These are phyloP conservation scores for Polyodon spathula DNA, from an alignment of 2,113 vertebrate genomes.

Conservation along the genomic window DNA sequence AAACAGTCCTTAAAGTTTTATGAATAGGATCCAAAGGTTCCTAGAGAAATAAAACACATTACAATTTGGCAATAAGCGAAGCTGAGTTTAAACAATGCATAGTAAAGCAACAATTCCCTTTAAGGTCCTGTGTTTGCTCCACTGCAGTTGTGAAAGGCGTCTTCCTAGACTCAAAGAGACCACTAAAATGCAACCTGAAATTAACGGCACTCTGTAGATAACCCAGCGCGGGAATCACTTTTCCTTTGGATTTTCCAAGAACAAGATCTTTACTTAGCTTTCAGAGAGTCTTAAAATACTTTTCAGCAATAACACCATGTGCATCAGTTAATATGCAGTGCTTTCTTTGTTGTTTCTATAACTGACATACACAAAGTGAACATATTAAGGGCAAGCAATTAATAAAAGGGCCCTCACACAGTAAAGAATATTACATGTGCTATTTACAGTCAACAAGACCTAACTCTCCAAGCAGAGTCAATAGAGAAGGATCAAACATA, in stretches of 20 bases:
- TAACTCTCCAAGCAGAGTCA: not conserved
- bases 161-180: constrained; percentile 3
- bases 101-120: not conserved
- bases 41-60: not conserved
- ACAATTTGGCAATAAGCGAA: too few relatives aligned
- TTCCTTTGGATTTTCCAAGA: not conserved
- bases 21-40: not conserved
- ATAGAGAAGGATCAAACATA: too few relatives aligned
- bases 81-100: not conserved
- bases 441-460: not conserved
- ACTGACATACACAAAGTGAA: too few relatives aligned
- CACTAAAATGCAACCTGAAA: not conserved
- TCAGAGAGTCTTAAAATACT: not conserved
- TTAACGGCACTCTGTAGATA: too few relatives aligned
- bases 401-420: not conserved
- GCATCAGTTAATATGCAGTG: too few relatives aligned
- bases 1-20: not conserved
- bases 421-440: not conserved
- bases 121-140: not conserved
- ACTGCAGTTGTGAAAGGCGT: not conserved
- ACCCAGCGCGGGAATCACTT: not conserved
- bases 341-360: too few relatives aligned
- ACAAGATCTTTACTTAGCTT: not conserved
- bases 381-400: not conserved
- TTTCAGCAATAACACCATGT: too few relatives aligned